phyloP scores from a whole-genome alignment of 2,113 vertebrate species.

The Pituophis catenifer region DNA sequence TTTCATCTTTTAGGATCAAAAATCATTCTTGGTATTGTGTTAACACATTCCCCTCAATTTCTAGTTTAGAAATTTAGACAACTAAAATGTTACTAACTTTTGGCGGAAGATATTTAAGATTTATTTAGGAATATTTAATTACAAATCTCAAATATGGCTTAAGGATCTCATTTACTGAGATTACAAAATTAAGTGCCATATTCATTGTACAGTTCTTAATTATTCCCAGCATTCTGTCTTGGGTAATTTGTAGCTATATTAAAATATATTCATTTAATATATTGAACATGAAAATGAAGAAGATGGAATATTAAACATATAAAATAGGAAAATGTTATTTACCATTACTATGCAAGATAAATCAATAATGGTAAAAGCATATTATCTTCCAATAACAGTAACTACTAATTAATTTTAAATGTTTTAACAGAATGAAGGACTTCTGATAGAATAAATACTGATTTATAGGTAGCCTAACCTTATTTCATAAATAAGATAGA shows the following conservation, averaged over 20 bases:
- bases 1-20: no score
- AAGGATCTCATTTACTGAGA: background rate
- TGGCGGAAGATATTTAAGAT: background rate
- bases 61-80: no score
- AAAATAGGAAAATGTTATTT: background rate
- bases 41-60: no score
- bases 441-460: background rate
- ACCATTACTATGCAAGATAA: fast-evolving
- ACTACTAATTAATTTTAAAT: background rate
- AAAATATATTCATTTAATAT: background rate
- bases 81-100: no score
- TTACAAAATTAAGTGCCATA: no score
- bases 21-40: no score
- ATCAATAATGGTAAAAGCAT: background rate
- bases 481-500: background rate
- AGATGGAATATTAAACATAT: background rate
- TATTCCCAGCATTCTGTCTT: background rate
- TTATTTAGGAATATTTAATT: background rate
- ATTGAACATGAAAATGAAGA: background rate
- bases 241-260: background rate
- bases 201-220: no score
- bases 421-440: background rate
- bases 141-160: background rate
- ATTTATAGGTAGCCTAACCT: background rate
- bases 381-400: background rate